Base-by-base conservation (phyloP, 2,888 invertebrate species). In the Candidula unifasciata region DNA sequence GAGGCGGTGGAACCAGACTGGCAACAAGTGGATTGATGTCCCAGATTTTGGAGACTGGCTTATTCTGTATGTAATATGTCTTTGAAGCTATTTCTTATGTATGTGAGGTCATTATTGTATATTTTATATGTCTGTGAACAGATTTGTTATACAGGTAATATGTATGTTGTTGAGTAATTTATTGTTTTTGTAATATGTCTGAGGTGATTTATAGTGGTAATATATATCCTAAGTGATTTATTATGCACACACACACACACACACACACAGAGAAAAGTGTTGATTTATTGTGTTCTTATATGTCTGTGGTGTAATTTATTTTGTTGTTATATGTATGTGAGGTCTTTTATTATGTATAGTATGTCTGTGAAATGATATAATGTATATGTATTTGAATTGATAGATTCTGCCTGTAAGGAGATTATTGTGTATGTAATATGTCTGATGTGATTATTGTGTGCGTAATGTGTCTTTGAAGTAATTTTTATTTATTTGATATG, bases 1-100 rank as follows among this genome's bases (percentile, higher is more conserved):
- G 44, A 94, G 96, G 88, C 95, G 95, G 85, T 95, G 97, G 93
- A 98, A 98, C 93, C 96, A 96, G 90, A 97, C 97, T 0, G 97
- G 97, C 0, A 96, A 97, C 93, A 96, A 97, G 90, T 97, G 97
- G 96, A 94, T 96, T 68, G 95, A 96, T 92, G 92, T 96, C 24
- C 96, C 96, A 0, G 97, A 97, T 92, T 95, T 97, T 37, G 93
- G 92, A 68, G 94, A 94, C 87, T 94, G 93, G 93, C 89, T 94
- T 10, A 87, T 90, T 33, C 87, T 88, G 92, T 93, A 82, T 85
- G 86, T 79, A 68, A 44, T 66, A 27, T 44, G 44, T 44, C 44
- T 44, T 3, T 44, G 44, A 44, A 44, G n/a, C n/a, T n/a, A n/a
- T n/a, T n/a, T n/a, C n/a, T 16, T 64, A 3, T 64, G 64, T 64